Percentiles rank a stretch among this genome's conserved stretches.
Conservation (phyloP, 2,797 vertebrate genomes). For the Hirundo rustica region DNA sequence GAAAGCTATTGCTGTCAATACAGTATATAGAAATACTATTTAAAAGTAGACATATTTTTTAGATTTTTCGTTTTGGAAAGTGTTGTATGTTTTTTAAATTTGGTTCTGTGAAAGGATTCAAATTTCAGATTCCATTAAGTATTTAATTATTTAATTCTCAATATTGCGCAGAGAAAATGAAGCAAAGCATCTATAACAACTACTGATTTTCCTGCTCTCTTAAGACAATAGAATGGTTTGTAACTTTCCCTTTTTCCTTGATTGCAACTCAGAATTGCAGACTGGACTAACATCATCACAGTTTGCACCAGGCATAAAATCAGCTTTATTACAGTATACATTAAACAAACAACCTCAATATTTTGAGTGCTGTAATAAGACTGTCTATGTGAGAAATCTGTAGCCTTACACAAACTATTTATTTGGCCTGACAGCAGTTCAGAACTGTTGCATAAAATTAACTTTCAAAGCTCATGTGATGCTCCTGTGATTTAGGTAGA, state of each 20-base stretch:
- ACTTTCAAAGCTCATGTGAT: background rate
- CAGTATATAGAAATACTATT: background rate
- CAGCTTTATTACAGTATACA: background rate
- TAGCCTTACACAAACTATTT: background rate
- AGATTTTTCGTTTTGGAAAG: background rate
- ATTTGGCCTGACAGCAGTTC: background rate
- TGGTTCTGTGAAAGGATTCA: background rate
- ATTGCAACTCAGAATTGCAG: background rate
- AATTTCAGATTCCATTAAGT: background rate
- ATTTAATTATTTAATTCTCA: background rate
- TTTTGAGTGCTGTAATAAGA: background rate
- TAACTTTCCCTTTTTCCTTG: background rate
- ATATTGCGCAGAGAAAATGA: background rate
- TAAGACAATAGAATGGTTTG: background rate
- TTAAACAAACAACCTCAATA: background rate
- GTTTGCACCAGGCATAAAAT: background rate
- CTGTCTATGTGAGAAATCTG: accelerated
- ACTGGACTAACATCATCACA: background rate
- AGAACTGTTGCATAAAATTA: background rate
- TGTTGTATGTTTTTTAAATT: background rate
- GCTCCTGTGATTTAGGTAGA: background rate
- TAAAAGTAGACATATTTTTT: background rate
- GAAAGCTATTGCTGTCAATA: background rate
- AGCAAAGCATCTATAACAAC: background rate
- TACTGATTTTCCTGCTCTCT: background rate